Evolutionary conservation across 2,888 invertebrate genomes (phyloP).

Genomic region (Ptychoptera contaminata): DNA sequence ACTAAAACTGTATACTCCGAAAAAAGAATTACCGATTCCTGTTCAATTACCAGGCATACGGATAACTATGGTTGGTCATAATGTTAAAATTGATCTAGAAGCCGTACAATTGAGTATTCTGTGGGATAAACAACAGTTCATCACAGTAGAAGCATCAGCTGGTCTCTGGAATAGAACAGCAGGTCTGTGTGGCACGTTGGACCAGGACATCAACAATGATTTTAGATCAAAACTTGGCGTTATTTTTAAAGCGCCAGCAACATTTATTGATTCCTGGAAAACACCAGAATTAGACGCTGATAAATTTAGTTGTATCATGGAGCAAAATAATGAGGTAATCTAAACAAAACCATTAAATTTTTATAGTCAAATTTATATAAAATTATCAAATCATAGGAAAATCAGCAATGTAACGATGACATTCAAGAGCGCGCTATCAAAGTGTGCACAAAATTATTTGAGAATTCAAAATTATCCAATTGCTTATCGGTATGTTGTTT

Average conservation of each 20-base stretch:
- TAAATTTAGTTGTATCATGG: constrained; percentile 21
- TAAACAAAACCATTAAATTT: background rate
- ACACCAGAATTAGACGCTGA: constrained; percentile 14
- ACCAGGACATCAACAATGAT: constrained; percentile 56
- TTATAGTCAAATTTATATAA: background rate
- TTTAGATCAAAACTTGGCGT: constrained; percentile 43
- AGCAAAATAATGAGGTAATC: constrained; percentile 18
- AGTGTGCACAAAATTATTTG: constrained; percentile 46
- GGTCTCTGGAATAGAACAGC: constrained; percentile 62
- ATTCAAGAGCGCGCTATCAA: constrained; percentile 34
- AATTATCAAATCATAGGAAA: background rate
- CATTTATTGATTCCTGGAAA: constrained; percentile 29
- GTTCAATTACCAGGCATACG: constrained; percentile 56
- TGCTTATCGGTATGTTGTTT: constrained; percentile 30
- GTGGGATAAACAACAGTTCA: constrained; percentile 58
- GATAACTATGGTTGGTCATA: constrained; percentile 53
- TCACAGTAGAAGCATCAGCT: constrained; percentile 50
- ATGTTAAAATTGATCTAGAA: constrained; percentile 51
- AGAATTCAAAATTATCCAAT: constrained; percentile 44
- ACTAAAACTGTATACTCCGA: constrained; percentile 36
- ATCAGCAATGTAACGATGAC: constrained; percentile 10
- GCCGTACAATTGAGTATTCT: constrained; percentile 48
- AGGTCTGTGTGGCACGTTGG: constrained; percentile 67
- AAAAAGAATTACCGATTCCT: constrained; percentile 48
- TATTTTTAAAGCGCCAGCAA: constrained; percentile 26